Evolutionary conservation across 2,113 vertebrate genomes (phyloP).

Genomic region (Tragelaphus strepsiceros): DNA sequence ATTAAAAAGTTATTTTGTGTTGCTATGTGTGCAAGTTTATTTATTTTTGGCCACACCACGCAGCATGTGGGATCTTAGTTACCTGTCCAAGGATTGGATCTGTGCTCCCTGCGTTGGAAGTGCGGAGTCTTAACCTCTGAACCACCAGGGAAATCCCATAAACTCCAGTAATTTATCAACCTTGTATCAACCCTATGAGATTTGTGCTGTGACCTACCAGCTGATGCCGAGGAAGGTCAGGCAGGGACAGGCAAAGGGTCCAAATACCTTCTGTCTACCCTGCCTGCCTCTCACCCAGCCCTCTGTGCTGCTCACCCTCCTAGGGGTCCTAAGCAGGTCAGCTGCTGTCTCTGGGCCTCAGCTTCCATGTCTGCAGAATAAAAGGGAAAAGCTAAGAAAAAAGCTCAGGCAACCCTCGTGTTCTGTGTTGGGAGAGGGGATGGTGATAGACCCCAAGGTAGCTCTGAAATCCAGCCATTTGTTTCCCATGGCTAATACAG

Average conservation of each 20-base stretch:
- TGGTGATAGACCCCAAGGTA: not conserved
- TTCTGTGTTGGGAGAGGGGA: not conserved
- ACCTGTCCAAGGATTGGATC: not conserved
- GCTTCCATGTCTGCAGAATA: not conserved
- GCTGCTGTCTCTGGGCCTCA: not conserved
- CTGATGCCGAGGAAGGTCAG: not conserved
- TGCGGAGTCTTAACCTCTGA: not conserved
- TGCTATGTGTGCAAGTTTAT: not conserved
- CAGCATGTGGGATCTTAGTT: not conserved
- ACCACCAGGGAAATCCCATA: not conserved
- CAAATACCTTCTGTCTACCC: too few species aligned
- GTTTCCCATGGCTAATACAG: rapidly evolving
- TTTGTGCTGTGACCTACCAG: rapidly evolving
- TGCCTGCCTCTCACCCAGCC: too few species aligned
- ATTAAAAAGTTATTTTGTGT: not conserved
- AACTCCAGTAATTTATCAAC: not conserved
- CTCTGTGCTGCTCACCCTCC: not conserved
- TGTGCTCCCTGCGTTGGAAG: not conserved
- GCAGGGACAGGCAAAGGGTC: rapidly evolving
- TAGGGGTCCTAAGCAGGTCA: rapidly evolving
- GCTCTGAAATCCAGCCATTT: not conserved
- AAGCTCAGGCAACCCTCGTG: rapidly evolving
- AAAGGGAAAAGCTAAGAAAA: not conserved
- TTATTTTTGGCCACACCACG: not conserved
- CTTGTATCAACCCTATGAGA: rapidly evolving